A percentile compares a stretch with the other conserved stretches of the same genome.
phyloP scores from a whole-genome alignment of 2,888 invertebrate genomes.

The Eristalis pertinax region DNA sequence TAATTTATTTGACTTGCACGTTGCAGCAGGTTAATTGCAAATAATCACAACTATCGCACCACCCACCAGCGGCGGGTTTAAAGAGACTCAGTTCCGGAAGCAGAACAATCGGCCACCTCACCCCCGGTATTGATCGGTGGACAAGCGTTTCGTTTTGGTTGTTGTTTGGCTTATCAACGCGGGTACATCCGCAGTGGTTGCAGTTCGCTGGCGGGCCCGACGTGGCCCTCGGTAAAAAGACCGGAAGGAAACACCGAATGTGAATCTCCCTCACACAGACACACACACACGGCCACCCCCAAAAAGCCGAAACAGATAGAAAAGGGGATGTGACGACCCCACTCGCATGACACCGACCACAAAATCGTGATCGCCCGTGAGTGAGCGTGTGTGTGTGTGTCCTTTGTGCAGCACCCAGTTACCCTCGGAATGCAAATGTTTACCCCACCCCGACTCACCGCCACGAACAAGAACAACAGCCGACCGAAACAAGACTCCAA shows the following conservation, averaged over 20 bases:
- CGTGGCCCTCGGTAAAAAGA: constrained; percentile 49
- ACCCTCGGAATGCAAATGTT: constrained; percentile 61
- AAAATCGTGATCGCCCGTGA: background rate
- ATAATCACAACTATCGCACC: constrained; percentile 70
- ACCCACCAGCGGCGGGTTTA: background rate
- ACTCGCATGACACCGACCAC: constrained; percentile 67
- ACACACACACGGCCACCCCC: constrained; percentile 9
- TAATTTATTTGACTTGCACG: constrained; percentile 76
- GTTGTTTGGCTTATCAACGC: constrained; percentile 52
- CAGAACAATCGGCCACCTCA: background rate
- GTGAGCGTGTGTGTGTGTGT: constrained; percentile 19
- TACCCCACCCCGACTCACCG: background rate
- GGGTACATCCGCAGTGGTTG: constrained; percentile 50
- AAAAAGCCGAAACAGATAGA: background rate
- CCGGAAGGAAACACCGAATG: constrained; percentile 72
- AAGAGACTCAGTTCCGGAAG: constrained; percentile 17
- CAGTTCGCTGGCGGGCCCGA: constrained; percentile 31
- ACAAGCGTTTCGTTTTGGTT: constrained; percentile 19
- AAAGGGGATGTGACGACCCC: constrained; percentile 54
- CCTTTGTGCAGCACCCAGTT: constrained; percentile 47
- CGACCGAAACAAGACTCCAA: constrained; percentile 42
- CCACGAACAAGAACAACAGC: constrained; percentile 28
- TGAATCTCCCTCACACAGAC: constrained; percentile 62
- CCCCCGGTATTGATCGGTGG: constrained; percentile 59
- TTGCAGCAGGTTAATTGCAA: constrained; percentile 71